Percentiles rank a stretch among this genome's conserved stretches.
Conservation (phyloP, 2,888 invertebrate genomes). For the Andrena bicolor region DNA sequence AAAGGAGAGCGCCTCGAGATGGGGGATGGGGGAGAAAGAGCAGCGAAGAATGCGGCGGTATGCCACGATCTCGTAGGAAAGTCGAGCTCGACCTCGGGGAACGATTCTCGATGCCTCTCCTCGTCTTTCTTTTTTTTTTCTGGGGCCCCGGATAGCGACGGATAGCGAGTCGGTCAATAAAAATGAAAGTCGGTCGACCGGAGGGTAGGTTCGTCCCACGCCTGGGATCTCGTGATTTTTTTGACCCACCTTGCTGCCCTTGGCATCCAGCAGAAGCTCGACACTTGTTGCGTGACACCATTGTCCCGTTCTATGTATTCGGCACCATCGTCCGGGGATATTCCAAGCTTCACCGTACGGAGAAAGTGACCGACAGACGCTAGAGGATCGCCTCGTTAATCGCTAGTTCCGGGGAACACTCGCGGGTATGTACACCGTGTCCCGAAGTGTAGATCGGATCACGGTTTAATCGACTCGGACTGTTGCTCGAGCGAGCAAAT, state of each 20-base stretch:
- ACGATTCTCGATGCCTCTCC: slow-evolving; percentile 20
- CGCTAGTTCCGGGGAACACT: slow-evolving; percentile 5
- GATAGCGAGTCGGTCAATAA: slow-evolving; percentile 69
- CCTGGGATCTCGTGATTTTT: slow-evolving; percentile 27
- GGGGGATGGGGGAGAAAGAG: slow-evolving; percentile 36
- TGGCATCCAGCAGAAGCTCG: background rate
- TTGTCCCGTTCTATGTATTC: background rate
- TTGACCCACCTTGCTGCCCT: slow-evolving; percentile 29
- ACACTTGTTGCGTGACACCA: slow-evolving; percentile 16
- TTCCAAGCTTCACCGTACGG: background rate
- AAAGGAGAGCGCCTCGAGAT: slow-evolving; percentile 37
- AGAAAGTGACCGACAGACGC: background rate
- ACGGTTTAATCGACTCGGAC: slow-evolving; percentile 58
- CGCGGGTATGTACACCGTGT: background rate
- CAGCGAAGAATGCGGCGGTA: slow-evolving; percentile 55
- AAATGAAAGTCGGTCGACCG: slow-evolving; percentile 70
- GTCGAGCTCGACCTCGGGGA: slow-evolving; percentile 65
- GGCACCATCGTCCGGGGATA: background rate
- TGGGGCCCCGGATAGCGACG: slow-evolving; percentile 57
- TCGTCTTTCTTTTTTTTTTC: slow-evolving; percentile 32
- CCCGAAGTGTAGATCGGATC: slow-evolving; percentile 29
- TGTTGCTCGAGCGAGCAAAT: slow-evolving; percentile 52
- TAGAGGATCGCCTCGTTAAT: slow-evolving; percentile 14
- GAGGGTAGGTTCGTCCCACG: slow-evolving; percentile 55
- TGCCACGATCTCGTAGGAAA: slow-evolving; percentile 66